Evolutionary conservation across 2,888 invertebrate genomes (phyloP).

Genomic region (Eupsilia transversa): DNA sequence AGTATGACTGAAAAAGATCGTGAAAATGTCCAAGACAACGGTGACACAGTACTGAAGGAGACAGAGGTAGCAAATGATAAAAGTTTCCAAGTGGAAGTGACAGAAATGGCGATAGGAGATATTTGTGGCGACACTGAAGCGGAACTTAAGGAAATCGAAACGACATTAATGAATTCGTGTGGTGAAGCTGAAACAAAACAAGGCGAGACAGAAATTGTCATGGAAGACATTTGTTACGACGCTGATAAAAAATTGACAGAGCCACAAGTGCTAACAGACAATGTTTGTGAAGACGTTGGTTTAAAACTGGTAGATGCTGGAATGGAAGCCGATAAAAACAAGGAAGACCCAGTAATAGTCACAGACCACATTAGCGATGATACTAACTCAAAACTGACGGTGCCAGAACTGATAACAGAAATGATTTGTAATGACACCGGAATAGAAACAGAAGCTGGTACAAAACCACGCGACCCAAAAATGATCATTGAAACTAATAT

Average conservation of each 20-base stretch:
- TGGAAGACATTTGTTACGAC: slow-evolving; percentile 4
- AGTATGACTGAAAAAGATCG: neutral
- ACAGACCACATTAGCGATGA: neutral
- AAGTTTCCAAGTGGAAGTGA: neutral
- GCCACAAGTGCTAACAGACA: neutral
- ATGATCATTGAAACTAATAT: neutral
- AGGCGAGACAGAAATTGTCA: neutral
- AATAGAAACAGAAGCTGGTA: neutral
- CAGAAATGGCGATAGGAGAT: neutral
- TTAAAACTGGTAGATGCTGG: neutral
- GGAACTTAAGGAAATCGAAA: neutral
- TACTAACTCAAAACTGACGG: neutral
- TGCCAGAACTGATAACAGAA: neutral
- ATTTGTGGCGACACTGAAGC: neutral
- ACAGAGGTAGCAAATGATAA: neutral
- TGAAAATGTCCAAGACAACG: neutral
- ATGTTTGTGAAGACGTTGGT: neutral
- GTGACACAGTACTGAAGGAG: neutral
- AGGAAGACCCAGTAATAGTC: neutral
- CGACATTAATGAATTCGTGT: neutral
- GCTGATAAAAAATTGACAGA: neutral
- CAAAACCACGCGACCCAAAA: neutral
- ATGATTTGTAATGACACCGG: neutral
- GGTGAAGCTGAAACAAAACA: neutral
- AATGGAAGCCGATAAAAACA: neutral